Base-by-base conservation (phyloP, 2,113 vertebrate species). In the Ctenodactylus gundi region DNA sequence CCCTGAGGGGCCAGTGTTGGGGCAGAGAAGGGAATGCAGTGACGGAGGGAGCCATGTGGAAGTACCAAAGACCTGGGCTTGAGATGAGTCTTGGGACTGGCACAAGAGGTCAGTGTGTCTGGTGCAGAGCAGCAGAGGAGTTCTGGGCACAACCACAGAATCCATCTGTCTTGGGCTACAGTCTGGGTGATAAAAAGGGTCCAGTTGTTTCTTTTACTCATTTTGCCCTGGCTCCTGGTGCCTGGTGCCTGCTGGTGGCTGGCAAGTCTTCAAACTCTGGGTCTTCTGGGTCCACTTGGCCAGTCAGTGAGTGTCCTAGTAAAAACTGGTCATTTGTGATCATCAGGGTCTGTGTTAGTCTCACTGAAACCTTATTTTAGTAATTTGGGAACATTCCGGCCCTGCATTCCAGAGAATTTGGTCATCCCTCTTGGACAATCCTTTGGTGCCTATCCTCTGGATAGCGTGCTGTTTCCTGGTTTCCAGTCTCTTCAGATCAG, bases 271-370 rank as follows among this genome's bases (percentile, higher is more conserved):
- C 62, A 36, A 7, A 21, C 1, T 70, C 72, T 80, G 29, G 34
- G 58, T 60, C 23, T 23, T 62, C 21, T 27, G 84, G 55, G 46
- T 34, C 51, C 18, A 14, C 27, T 31, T 9, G 46, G 21, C 27
- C 29, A 29, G 15, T 36, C 25, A n/a, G 0, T 53, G 62, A 36
- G 11, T 1, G 21, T 70, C 9, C 31, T 12, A 0, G 2, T 36
- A 65, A 67, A 78, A 7, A 55, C 44, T 10, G 29, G 4, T 73
- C 72, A 49, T 57, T 41, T 29, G 0, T 23, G 27, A 36, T 76
- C 53, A 55, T 36, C 8, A 68, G 14, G 39, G 58, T 73, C 86
- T 55, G 17, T 34, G 31, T 41, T 51, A 39, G 60, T 36, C 36
- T 93, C 18, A 0, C 39, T 27, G 60, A n/a, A 70, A 44, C 31